phyloP scores from a whole-genome alignment of 2,113 vertebrate genomes.

The Grammomys dolichurus region DNA sequence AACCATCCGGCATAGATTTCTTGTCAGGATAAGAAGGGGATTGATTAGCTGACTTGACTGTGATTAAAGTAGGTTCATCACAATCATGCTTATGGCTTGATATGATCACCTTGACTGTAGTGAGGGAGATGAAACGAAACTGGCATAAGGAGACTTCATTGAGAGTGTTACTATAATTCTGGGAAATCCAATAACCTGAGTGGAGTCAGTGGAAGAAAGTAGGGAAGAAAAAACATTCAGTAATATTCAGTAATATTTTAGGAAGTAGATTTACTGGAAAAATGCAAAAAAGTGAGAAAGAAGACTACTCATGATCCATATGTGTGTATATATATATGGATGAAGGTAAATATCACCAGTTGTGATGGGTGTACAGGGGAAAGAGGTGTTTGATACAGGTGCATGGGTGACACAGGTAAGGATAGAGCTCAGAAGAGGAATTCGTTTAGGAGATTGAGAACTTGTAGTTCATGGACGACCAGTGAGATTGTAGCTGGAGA shows the following conservation, averaged over 20 bases:
- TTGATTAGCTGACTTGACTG: background rate
- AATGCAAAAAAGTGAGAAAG: background rate
- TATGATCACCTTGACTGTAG: background rate
- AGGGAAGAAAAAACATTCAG: background rate
- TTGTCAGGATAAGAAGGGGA: constrained; percentile 61
- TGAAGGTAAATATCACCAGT: background rate
- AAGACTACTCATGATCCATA: background rate
- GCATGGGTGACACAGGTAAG: background rate
- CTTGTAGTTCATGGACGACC: background rate
- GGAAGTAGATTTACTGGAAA: constrained; percentile 11
- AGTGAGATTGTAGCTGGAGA: background rate
- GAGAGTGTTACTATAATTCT: background rate
- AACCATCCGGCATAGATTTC: background rate
- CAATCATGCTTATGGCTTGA: background rate
- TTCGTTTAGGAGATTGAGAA: background rate
- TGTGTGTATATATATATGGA: background rate
- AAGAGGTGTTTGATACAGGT: background rate
- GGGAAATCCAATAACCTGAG: background rate
- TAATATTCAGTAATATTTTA: constrained; percentile 34
- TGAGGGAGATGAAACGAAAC: background rate
- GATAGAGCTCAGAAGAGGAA: background rate
- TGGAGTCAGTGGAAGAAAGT: background rate
- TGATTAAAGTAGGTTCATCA: background rate
- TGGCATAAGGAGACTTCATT: background rate
- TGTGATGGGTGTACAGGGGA: background rate